These are phyloP conservation scores for Achatina immaculata DNA, from an alignment of 1,140 invertebrate species.

Conservation along the genomic window DNA sequence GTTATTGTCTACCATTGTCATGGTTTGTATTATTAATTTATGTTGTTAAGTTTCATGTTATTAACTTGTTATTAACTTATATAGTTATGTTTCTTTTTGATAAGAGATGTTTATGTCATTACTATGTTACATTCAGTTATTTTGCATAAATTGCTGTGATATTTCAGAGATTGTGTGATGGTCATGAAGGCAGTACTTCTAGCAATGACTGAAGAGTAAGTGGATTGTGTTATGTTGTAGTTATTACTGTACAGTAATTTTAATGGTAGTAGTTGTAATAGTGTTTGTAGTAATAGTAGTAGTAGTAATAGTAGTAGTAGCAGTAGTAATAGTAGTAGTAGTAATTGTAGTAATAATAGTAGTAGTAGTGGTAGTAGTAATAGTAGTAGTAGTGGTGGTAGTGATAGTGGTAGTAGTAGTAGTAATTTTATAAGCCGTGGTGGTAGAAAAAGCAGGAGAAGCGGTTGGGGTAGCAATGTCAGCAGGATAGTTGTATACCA, in stretches of 20 bases:
- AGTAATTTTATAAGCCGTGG: background rate
- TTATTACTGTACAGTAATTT: background rate
- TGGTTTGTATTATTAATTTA: too few relatives aligned
- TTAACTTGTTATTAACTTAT: too few relatives aligned
- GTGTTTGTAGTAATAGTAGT: background rate
- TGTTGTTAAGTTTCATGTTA: too few relatives aligned
- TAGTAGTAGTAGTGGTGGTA: background rate
- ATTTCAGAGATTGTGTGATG: background rate
- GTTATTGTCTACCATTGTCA: too few relatives aligned
- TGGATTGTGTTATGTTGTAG: background rate
- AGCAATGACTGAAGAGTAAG: constrained; percentile 13
- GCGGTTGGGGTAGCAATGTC: background rate
- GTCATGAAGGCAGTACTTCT: background rate
- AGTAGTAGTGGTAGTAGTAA: constrained; percentile 2
- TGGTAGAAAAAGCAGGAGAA: background rate
- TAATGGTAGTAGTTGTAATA: constrained; percentile 1
- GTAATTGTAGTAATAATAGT: background rate
- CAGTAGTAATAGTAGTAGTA: background rate
- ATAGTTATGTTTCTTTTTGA: too few relatives aligned
- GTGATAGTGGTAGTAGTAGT: background rate
- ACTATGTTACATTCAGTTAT: too few relatives aligned
- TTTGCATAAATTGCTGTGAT: too few relatives aligned
- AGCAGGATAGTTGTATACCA: background rate
- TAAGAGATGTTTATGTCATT: too few relatives aligned
- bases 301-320: background rate